Conservation (phyloP, 2,888 invertebrate genomes). For the Ochropleura plecta region DNA sequence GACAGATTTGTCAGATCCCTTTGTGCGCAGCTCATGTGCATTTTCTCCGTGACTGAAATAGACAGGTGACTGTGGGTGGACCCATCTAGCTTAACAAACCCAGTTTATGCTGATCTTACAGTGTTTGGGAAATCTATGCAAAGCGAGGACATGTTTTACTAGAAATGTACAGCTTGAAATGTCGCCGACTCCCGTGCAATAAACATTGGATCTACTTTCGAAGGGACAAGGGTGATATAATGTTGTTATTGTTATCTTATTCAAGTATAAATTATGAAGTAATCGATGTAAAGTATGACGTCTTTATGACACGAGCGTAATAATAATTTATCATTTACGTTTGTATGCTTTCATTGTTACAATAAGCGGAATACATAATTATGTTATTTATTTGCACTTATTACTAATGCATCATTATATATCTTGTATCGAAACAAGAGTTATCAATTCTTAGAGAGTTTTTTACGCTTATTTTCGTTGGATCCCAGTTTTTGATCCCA, state of each 20-base stretch:
- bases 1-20: background rate
- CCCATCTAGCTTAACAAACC: no score
- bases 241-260: background rate
- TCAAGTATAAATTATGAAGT: background rate
- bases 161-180: no score
- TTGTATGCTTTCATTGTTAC: conserved; percentile 9
- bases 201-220: background rate
- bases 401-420: background rate
- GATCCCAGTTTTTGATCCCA: no score
- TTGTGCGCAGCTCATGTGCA: background rate
- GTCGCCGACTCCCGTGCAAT: background rate
- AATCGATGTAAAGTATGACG: conserved; percentile 6
- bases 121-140: no score
- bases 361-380: background rate
- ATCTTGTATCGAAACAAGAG: no score
- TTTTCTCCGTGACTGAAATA: background rate
- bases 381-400: background rate
- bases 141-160: no score
- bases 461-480: no score
- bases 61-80: background rate
- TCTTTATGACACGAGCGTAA: conserved; percentile 15
- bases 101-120: no score
- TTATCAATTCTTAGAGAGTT: no score
- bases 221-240: background rate
- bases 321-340: conserved; percentile 5